Evolutionary conservation across 1,140 invertebrate species (phyloP).

Genomic region (Zeugodacus cucurbitae): DNA sequence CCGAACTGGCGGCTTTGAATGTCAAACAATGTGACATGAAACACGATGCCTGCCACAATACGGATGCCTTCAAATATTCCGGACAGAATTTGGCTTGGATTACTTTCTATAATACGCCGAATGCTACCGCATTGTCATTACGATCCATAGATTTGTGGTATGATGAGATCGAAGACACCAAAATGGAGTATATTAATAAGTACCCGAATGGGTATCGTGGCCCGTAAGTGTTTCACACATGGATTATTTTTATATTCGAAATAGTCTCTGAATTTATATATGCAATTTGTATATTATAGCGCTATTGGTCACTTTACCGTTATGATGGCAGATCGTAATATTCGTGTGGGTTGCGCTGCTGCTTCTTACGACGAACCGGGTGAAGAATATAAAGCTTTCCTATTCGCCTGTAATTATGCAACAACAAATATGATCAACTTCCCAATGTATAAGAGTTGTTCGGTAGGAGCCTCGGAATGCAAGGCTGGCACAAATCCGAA

Average conservation of each 20-base stretch:
- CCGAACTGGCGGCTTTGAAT: slow-evolving; percentile 55
- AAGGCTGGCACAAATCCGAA: slow-evolving; percentile 50
- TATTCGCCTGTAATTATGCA: slow-evolving; percentile 55
- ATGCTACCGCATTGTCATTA: background rate
- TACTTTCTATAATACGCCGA: slow-evolving; percentile 34
- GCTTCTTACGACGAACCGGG: background rate
- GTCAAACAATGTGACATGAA: slow-evolving; percentile 55
- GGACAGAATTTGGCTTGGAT: slow-evolving; percentile 61
- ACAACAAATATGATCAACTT: slow-evolving; percentile 54
- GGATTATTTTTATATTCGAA: background rate
- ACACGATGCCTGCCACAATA: slow-evolving; percentile 59
- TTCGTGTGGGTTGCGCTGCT: slow-evolving; percentile 54
- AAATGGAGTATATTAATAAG: background rate
- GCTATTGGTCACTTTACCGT: slow-evolving; percentile 56
- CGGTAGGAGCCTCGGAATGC: slow-evolving; percentile 50
- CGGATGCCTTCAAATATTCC: slow-evolving; percentile 52
- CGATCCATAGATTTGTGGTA: slow-evolving; percentile 40
- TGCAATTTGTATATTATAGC: background rate
- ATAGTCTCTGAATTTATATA: background rate
- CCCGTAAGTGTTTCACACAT: slow-evolving; percentile 6
- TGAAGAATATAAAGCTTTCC: background rate
- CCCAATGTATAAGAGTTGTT: slow-evolving; percentile 48
- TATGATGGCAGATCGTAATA: slow-evolving; percentile 56
- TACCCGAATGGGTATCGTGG: background rate
- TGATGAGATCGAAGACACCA: slow-evolving; percentile 39